phyloP scores from a whole-genome alignment of 1,140 invertebrate genomes.

The Leptopilina clavipes region DNA sequence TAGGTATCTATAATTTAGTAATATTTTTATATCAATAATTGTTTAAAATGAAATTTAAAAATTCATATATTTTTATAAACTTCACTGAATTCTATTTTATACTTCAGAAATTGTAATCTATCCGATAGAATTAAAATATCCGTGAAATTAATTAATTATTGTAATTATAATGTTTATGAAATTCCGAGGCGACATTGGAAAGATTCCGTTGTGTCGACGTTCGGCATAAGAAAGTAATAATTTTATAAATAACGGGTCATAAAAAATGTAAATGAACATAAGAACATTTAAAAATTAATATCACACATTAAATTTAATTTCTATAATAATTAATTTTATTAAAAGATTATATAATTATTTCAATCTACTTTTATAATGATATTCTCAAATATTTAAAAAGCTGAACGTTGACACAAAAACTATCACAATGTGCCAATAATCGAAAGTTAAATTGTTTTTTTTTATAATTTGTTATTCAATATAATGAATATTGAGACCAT shows the following conservation, averaged over 20 bases:
- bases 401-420: constrained; percentile 9
- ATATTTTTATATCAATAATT: background rate
- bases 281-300: no score
- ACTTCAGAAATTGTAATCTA: no score
- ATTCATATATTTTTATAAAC: no score
- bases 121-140: no score
- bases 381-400: background rate
- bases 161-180: background rate
- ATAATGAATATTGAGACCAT: background rate
- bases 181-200: background rate
- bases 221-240: background rate
- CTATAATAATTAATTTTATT: background rate
- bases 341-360: no score
- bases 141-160: background rate
- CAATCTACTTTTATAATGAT: no score
- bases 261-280: background rate
- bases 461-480: background rate
- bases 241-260: background rate
- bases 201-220: background rate
- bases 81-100: no score
- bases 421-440: constrained; percentile 7
- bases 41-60: background rate
- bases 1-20: background rate
- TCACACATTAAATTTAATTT: no score
- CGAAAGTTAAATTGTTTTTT: background rate